phyloP scores from a whole-genome alignment of 2,888 invertebrate genomes.

The Drepana falcataria region DNA sequence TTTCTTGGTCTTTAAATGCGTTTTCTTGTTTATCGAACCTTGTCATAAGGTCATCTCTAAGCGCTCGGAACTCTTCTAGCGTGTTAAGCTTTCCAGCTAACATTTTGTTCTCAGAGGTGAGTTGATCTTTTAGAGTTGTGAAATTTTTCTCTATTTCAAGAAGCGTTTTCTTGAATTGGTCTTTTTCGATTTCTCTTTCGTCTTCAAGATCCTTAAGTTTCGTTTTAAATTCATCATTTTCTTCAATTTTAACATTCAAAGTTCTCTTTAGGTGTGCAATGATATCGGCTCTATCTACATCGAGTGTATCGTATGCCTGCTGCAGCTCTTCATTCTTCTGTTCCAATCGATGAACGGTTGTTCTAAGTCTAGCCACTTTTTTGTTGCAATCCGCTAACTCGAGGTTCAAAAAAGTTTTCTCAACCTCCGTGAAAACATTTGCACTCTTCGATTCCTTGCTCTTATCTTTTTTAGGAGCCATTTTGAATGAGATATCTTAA shows the following conservation, averaged over 20 bases:
- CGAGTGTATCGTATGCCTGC: conserved; percentile 81
- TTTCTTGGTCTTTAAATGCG: conserved; percentile 86
- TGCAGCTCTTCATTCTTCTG: conserved; percentile 82
- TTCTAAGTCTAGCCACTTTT: conserved; percentile 85
- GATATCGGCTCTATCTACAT: conserved; percentile 91
- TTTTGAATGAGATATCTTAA: no score
- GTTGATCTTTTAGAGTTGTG: conserved; percentile 87
- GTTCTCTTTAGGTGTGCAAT: conserved; percentile 89
- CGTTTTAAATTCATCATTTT: conserved; percentile 82
- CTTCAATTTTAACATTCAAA: conserved; percentile 83
- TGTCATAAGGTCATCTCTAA: conserved; percentile 89
- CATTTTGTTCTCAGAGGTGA: conserved; percentile 92
- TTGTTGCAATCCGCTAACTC: conserved; percentile 90
- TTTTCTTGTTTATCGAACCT: conserved; percentile 90
- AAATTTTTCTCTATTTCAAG: conserved; percentile 85
- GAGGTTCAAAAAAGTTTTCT: conserved; percentile 88
- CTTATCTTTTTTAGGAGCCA: conserved; percentile 71
- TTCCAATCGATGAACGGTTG: conserved; percentile 84
- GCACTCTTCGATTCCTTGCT: conserved; percentile 30
- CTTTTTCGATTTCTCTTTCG: conserved; percentile 82
- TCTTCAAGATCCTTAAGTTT: conserved; percentile 86
- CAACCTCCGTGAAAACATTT: conserved; percentile 82
- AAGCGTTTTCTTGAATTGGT: conserved; percentile 81
- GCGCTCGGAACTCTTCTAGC: conserved; percentile 93
- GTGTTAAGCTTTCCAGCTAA: conserved; percentile 92